Evolutionary conservation across 2,113 vertebrate genomes (phyloP), one percentile per base, ranked within the genome.

Genomic region (Limanda limanda): DNA sequence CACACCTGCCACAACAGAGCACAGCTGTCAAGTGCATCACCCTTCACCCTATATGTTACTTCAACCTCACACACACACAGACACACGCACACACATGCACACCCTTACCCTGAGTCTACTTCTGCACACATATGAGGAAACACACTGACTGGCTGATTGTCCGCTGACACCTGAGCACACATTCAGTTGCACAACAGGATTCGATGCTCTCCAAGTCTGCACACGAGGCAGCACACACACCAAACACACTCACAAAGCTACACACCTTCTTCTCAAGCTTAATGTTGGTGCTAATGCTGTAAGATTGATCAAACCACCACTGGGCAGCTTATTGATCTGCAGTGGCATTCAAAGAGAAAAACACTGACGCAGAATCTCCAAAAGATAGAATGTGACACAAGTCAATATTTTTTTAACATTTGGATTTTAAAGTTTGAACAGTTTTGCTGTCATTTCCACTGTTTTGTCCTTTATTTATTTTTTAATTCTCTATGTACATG

Each of bases 1-100:
- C 87, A 83, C 91, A 91, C 90, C 88, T 92, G 90, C 84, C 77
- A 82, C 86, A 86, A 86, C 79, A 88, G 71, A 83, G 68, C 86
- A 78, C 84, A 89, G 87, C 87, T 89, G 91, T 89, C 79, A 82
- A 80, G 84, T 54, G 73, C 79, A 86, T 89, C 80, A 75, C 69
- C 60, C 73, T 89, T 85, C 83, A 85, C 79, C 78, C 79, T 85
- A 71, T 71, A 82, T 25, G 62, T 56, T 72, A 78, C 85, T 84
- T 69, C 79, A 57, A 15, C 23, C 57, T 13, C 15, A 59, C 51
- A 66, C 69, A 48, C 60, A 14, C 55, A 40, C 71, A 70, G 42
- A 57, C 15, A 48, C 15, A 59, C 51, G 54, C 13, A 59, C 51
- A 68, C 69, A 48, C 60, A 17, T 4, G 25, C 62, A 47, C 71